Evolutionary conservation across 2,113 vertebrate genomes (phyloP), one percentile per base, ranked within the genome.

Genomic region (Seriola quinqueradiata): DNA sequence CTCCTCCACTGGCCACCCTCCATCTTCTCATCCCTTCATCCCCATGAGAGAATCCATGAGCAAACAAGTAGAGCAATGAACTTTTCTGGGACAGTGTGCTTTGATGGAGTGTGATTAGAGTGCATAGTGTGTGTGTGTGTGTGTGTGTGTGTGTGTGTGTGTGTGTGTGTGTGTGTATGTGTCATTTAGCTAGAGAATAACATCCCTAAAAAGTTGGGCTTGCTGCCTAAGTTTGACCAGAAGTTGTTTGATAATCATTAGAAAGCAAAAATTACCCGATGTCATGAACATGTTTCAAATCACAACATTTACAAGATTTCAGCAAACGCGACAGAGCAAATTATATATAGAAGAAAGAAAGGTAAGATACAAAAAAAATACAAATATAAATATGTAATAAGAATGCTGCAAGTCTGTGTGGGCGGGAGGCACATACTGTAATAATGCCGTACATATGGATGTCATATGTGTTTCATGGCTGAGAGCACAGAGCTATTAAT

Each of bases 1-100:
- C 65, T 83, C 71, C 79, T 85, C 76, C 52, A 42, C 84, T 80
- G 81, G 76, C 82, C 79, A 72, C 77, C 64, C 79, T 81, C 79
- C 87, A 85, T 85, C 87, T 77, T 78, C 84, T 75, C 81, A 90
- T 71, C 82, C 77, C 80, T 61, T 70, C 77, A 75, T 82, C 78
- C 85, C 86, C 61, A 21, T 5, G 60, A 70, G 84, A 80, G 54
- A 81, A 70, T 54, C 66, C 75, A 44, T 7, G 67, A 79, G 70
- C 78, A 86, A 86, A 87, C 87, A 92, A 93, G 80, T 88, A 85
- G 91, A 92, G 83, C 87, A 85, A 61, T 42, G 59, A 84, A 89
- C 81, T 81, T 90, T 93, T 94, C 90, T 91, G 86, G 90, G 91
- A 90, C 93, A 87, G 75, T 11, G 63, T 50, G 34, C 50, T 60